Evolutionary conservation across 2,113 vertebrate species (phyloP).

Genomic region (Pelusios castaneus): DNA sequence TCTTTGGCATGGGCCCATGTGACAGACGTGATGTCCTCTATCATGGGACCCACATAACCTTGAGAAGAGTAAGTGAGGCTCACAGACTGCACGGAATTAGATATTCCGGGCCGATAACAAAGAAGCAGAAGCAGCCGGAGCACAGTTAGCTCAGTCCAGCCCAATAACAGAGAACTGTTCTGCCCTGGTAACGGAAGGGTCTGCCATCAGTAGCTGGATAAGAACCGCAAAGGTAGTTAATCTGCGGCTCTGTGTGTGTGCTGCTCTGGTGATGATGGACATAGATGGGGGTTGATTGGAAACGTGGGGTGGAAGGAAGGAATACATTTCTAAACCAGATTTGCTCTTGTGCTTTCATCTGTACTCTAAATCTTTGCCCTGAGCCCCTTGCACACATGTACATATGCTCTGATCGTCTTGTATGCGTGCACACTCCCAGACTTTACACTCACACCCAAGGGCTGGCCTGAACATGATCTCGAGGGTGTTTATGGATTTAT

Average conservation of each 20-base stretch:
- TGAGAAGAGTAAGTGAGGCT: conserved; percentile 61
- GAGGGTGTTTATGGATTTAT: background rate
- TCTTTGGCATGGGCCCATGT: conserved; percentile 67
- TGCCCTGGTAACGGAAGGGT: conserved; percentile 68
- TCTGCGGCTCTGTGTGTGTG: conserved; percentile 68
- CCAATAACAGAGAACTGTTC: conserved; percentile 53
- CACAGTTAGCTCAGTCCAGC: conserved; percentile 47
- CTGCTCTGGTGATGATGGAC: conserved; percentile 71
- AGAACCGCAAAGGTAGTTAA: conserved; percentile 70
- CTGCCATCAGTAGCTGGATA: conserved; percentile 68
- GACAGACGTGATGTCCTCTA: conserved; percentile 77
- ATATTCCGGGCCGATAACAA: conserved; percentile 57
- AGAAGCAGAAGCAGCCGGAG: conserved; percentile 33
- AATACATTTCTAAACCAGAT: conserved; percentile 55
- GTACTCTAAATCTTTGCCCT: background rate
- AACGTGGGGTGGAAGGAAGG: conserved; percentile 67
- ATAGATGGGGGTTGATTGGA: conserved; percentile 71
- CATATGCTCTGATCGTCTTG: background rate
- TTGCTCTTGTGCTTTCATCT: conserved; percentile 61
- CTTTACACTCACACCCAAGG: background rate
- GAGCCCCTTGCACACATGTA: background rate
- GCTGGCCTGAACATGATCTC: background rate
- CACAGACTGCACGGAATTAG: conserved; percentile 10
- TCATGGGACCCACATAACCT: conserved; percentile 73
- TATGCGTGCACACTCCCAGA: background rate